These are phyloP conservation scores for Callocephalon fimbriatum DNA, from an alignment of 2,113 vertebrate species.

Conservation along the genomic window DNA sequence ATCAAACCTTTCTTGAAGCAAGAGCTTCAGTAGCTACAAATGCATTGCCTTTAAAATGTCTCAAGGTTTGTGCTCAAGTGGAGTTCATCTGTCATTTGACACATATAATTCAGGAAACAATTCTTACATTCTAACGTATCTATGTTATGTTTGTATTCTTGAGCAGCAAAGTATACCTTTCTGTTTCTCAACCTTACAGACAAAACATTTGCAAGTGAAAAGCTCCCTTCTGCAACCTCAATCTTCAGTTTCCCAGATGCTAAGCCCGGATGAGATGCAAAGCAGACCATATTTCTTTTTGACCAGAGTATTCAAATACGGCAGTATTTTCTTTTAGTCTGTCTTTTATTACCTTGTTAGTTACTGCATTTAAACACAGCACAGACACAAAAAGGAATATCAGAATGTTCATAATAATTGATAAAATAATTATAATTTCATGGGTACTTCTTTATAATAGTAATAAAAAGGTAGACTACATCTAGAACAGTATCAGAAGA, in stretches of 20 bases:
- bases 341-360: not conserved
- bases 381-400: not conserved
- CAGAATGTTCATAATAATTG: not conserved
- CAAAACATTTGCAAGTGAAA: not conserved
- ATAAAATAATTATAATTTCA: not conserved
- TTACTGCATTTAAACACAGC: not conserved
- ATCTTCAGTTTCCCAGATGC: not conserved
- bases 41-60: accelerated
- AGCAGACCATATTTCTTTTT: not conserved
- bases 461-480: not conserved
- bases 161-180: not conserved
- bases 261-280: not conserved
- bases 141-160: not conserved
- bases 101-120: not conserved
- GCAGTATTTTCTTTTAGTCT: not conserved
- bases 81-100: not conserved
- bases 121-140: not conserved
- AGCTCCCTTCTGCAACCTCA: not conserved
- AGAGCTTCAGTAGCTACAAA: not conserved
- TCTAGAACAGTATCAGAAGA: not conserved
- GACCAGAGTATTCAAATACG: not conserved
- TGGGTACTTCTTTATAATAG: not conserved
- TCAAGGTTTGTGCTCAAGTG: not conserved
- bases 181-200: not conserved
- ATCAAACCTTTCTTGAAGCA: not conserved